These are phyloP conservation scores for Euspilapteryx auroguttella DNA, from an alignment of 2,888 invertebrate species.

Conservation along the genomic window DNA sequence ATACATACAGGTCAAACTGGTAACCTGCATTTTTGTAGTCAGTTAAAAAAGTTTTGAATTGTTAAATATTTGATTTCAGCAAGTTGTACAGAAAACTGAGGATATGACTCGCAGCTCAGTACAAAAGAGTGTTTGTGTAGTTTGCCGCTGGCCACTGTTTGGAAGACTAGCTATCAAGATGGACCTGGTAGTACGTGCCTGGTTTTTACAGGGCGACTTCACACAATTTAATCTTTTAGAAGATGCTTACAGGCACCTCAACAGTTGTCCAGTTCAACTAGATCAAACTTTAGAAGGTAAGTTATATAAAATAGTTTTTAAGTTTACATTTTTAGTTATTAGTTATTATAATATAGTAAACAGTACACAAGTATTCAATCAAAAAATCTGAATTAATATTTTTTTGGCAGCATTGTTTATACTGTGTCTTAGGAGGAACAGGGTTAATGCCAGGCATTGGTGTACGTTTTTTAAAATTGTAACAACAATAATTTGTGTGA, in stretches of 20 bases:
- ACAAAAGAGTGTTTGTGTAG: constrained; percentile 96
- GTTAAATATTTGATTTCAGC: too few species aligned
- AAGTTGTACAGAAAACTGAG: constrained; percentile 86
- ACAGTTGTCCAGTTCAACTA: constrained; percentile 72
- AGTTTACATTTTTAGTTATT: constrained; percentile 13
- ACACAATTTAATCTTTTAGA: constrained; percentile 84
- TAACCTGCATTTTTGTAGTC: too few species aligned
- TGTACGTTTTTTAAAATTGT: too few species aligned
- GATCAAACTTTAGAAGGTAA: constrained; percentile 53
- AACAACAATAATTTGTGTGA: too few species aligned
- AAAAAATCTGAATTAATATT: too few species aligned
- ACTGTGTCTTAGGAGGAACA: too few species aligned
- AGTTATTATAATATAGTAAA: too few species aligned
- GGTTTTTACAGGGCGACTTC: constrained; percentile 95
- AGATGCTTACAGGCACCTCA: constrained; percentile 91
- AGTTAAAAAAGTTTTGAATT: too few species aligned
- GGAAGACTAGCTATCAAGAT: constrained; percentile 95
- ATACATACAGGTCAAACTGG: too few species aligned
- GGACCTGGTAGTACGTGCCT: constrained; percentile 94
- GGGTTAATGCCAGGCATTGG: too few species aligned
- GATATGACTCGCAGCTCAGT: constrained; percentile 97
- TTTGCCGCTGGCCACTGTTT: constrained; percentile 88
- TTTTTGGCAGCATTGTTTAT: too few species aligned
- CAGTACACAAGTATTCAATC: too few species aligned
- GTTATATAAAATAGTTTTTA: constrained; percentile 4